Evolutionary conservation across 2,888 invertebrate species (phyloP).

Genomic region (Eupithecia tripunctaria): DNA sequence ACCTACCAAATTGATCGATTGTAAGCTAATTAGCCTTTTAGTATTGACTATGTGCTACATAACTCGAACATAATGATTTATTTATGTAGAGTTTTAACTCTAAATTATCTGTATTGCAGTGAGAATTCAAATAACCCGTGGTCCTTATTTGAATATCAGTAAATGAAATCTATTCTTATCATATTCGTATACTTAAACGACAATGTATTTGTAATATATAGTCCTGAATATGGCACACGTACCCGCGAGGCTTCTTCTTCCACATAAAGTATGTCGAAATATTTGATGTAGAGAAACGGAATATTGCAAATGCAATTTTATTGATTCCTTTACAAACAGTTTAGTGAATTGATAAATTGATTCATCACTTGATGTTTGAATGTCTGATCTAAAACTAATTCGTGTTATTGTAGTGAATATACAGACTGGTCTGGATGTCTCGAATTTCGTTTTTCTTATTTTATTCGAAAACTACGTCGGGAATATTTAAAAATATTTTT

Average conservation of each 20-base stretch:
- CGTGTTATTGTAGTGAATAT: too few relatives aligned
- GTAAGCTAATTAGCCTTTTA: neutral
- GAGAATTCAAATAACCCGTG: neutral
- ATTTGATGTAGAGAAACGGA: neutral
- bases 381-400: neutral
- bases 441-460: too few relatives aligned
- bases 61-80: neutral
- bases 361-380: neutral
- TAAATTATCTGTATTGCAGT: neutral
- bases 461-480: too few relatives aligned
- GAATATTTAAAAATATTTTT: too few relatives aligned
- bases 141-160: neutral
- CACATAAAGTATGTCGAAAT: neutral
- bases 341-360: neutral
- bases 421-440: too few relatives aligned
- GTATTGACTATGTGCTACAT: neutral
- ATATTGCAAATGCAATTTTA: slow-evolving; percentile 9
- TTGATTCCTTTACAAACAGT: neutral
- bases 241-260: neutral
- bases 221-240: neutral
- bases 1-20: neutral
- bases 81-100: neutral
- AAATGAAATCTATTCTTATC: neutral
- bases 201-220: neutral
- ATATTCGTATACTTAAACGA: neutral